Base-by-base conservation (phyloP, 2,888 invertebrate species). In the Schrankia costaestrigalis region DNA sequence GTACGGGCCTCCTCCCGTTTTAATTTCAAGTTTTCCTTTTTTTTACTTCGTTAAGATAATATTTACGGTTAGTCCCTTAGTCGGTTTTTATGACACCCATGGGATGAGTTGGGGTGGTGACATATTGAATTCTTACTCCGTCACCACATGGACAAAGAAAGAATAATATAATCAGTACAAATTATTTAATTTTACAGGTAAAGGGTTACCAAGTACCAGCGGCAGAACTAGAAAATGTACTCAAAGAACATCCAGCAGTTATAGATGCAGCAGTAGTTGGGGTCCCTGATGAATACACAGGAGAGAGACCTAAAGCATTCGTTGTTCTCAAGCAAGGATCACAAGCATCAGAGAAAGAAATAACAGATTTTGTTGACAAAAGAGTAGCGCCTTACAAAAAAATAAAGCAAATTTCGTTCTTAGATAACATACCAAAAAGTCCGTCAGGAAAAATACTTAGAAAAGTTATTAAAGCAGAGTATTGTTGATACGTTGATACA, bases 181-280 rank as follows among this genome's bases (percentile, higher is more conserved):
- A 14, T 24, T 3, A 10, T 13, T 5, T 18, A 8, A 3, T 25
- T 21, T 60, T 55, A 3, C 56, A 84, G 84, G 93, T 93, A 0
- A 92, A 90, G 72, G 91, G 88, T 1, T 91, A 85, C 60, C 91
- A 96, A 91, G 96, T 97, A 4, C 92, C 97, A 6, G 97, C 97
- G 11, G 96, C 97, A 0, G 97, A 97, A 74, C 72, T 97, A 13
- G 97, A 97, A 75, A 91, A 89, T 30, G 61, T 94, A 3, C 63
- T 96, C 1, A 89, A 93, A 38, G 89, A 90, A 24, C 93, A 95
- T 73, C 93, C 94, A 0, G 90, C 89, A 13, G 89, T 98, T 0
- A 71, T 87, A 7, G 97, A 97, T 58, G 95, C 93, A 0, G 97
- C 94, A 0, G 96, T 97, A 0, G 87, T 97, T 40, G 96, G 96